These are phyloP conservation scores for Mustela nigripes DNA, from an alignment of 2,113 vertebrate genomes.

Conservation along the genomic window DNA sequence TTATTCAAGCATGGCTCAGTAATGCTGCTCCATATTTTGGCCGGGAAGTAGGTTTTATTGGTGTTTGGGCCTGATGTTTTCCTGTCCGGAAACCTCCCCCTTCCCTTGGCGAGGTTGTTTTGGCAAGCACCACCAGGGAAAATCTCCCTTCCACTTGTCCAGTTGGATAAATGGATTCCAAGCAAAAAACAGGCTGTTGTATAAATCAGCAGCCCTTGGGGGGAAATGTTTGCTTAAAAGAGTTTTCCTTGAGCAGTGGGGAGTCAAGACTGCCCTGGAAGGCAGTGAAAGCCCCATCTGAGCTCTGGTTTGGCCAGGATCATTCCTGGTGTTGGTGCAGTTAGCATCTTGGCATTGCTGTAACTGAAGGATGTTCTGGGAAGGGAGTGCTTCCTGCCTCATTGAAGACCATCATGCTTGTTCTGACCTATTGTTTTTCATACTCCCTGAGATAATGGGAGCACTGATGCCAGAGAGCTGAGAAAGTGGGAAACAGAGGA, in stretches of 20 bases:
- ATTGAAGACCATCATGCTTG: not conserved
- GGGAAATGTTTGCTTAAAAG: not conserved
- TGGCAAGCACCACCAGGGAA: not conserved
- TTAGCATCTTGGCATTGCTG: not conserved
- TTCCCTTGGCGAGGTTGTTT: conserved; percentile 48
- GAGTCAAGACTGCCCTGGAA: not conserved
- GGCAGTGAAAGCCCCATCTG: not conserved
- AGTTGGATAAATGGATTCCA: conserved; percentile 58
- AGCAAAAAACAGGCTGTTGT: conserved; percentile 55
- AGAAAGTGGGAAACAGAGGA: conserved; percentile 33
- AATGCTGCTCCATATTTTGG: conserved; percentile 64
- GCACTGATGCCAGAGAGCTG: not conserved
- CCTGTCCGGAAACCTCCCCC: conserved; percentile 71
- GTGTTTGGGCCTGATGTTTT: conserved; percentile 73
- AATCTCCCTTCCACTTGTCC: conserved; percentile 54
- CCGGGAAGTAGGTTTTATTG: conserved; percentile 80
- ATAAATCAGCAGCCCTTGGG: not conserved
- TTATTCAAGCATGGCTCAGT: conserved; percentile 78
- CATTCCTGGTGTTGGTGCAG: not conserved
- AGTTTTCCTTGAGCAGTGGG: not conserved
- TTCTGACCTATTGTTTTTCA: not conserved
- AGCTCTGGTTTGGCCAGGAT: not conserved
- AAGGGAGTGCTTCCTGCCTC: not conserved
- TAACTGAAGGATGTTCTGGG: not conserved
- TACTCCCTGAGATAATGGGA: not conserved